These are phyloP conservation scores for Rana temporaria DNA, from an alignment of 2,113 vertebrate genomes.

Conservation along the genomic window DNA sequence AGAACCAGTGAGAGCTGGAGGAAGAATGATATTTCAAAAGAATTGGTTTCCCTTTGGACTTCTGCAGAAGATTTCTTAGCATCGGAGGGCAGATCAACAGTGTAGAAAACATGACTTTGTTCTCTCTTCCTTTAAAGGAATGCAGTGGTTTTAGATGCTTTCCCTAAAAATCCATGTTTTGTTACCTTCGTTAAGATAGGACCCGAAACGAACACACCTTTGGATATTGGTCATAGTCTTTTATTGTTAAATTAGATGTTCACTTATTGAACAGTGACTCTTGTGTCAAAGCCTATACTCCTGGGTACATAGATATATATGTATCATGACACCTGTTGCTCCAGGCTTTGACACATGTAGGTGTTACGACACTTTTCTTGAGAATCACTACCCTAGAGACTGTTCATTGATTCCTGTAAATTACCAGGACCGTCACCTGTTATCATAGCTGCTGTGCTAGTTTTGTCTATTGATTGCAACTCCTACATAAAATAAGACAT, in stretches of 20 bases:
- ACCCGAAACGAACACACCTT: no score
- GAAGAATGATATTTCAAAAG: no score
- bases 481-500: constrained; percentile 32
- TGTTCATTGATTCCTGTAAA: constrained; percentile 46
- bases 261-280: background rate
- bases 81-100: no score
- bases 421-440: constrained; percentile 36
- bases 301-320: background rate
- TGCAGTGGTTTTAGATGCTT: no score
- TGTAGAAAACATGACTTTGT: no score
- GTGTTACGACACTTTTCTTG: constrained; percentile 31
- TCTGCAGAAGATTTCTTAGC: no score
- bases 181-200: no score
- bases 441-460: constrained; percentile 10
- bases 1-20: no score
- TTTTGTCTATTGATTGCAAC: constrained; percentile 15
- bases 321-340: constrained; percentile 26
- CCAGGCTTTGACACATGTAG: background rate
- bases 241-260: background rate
- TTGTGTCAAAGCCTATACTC: background rate
- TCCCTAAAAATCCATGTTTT: no score
- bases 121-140: no score
- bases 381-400: constrained; percentile 44
- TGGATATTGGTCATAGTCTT: no score
- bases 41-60: no score